These are phyloP conservation scores for Sarcoramphus papa DNA, from an alignment of 2,797 vertebrate genomes.

Conservation along the genomic window DNA sequence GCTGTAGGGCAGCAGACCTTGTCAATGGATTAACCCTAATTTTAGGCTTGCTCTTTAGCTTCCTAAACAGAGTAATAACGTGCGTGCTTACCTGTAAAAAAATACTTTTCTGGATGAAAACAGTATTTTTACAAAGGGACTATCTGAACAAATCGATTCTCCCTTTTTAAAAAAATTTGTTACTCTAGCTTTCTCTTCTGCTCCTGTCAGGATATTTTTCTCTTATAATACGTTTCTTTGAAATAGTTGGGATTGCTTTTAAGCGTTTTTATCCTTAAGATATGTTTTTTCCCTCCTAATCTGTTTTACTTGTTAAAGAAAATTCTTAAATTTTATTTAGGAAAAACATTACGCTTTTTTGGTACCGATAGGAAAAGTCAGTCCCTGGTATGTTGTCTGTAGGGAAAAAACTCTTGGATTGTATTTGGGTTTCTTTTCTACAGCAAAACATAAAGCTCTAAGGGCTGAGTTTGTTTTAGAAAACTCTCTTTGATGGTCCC, in stretches of 20 bases:
- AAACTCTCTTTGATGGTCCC: slow-evolving; percentile 68
- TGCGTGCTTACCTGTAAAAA: neutral
- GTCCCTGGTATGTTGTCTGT: neutral
- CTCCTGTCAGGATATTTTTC: neutral
- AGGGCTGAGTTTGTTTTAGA: slow-evolving; percentile 68
- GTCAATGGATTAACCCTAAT: neutral
- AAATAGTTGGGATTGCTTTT: neutral
- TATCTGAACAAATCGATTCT: neutral
- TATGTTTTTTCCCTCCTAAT: neutral
- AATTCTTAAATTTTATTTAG: slow-evolving; percentile 15
- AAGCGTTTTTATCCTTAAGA: neutral
- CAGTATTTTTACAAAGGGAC: neutral
- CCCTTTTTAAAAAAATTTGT: neutral
- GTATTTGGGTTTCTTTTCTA: slow-evolving; percentile 45
- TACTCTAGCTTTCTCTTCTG: neutral
- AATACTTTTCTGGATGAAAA: neutral
- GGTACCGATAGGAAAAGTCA: neutral
- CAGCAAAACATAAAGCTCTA: slow-evolving; percentile 58
- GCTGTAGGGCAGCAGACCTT: neutral
- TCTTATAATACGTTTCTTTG: neutral
- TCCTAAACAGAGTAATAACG: neutral
- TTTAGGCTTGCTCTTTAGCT: neutral
- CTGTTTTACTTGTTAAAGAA: slow-evolving; percentile 27
- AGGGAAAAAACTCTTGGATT: slow-evolving; percentile 38
- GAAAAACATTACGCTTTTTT: neutral